Evolutionary conservation across 2,113 vertebrate species (phyloP).

Genomic region (Potamarius usumacintae): DNA sequence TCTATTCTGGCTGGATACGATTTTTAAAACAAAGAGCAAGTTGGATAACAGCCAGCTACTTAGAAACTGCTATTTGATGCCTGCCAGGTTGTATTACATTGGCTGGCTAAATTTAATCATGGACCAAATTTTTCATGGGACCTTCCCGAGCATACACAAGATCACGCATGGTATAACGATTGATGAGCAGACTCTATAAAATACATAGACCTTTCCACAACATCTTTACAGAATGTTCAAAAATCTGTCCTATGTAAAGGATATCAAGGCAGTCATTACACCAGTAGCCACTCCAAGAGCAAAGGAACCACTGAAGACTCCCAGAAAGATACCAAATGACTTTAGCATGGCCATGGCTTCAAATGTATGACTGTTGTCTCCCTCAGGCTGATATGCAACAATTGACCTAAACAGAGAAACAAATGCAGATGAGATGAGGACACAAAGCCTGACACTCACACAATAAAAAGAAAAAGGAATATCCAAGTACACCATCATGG

Average conservation of each 20-base stretch:
- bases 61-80: slow-evolving; percentile 12
- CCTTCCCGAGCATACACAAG: background rate
- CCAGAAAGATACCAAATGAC: slow-evolving; percentile 92
- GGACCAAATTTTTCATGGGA: background rate
- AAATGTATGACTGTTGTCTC: slow-evolving; percentile 94
- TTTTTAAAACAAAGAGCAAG: background rate
- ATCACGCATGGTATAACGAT: background rate
- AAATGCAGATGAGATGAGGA: background rate
- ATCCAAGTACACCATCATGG: background rate
- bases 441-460: slow-evolving; percentile 15
- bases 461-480: background rate
- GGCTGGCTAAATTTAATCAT: background rate
- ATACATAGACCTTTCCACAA: background rate
- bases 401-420: slow-evolving; percentile 81
- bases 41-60: background rate
- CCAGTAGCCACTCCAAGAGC: slow-evolving; percentile 93
- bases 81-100: background rate
- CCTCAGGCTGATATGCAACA: slow-evolving; percentile 89
- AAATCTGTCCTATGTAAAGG: slow-evolving; percentile 68
- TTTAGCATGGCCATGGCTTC: slow-evolving; percentile 93
- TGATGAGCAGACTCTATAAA: background rate
- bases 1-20: background rate
- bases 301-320: slow-evolving; percentile 97
- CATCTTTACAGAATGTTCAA: background rate
- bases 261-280: slow-evolving; percentile 96